Base-by-base conservation (phyloP, 2,113 vertebrate genomes). In the Daboia siamensis region DNA sequence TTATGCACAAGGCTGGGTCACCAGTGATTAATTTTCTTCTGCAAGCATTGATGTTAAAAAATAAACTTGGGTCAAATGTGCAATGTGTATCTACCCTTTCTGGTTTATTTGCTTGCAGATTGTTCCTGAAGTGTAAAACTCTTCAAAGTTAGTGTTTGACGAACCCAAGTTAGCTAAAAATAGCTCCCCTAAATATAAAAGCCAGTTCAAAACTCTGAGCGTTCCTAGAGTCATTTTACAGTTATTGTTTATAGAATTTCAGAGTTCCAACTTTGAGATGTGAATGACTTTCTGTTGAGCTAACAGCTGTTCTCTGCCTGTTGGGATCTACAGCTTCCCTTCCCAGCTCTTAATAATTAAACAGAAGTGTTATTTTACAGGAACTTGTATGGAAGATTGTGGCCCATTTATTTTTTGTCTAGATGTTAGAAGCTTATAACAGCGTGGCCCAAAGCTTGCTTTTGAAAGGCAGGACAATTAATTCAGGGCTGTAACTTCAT, bases 301-400 rank as follows among this genome's bases (percentile, higher is more conserved):
- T 91, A 96, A 95, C 98, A 98, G 98, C 97, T 98, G 97, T 96
- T 97, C 97, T 95, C 96, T 97, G 98, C 98, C 98, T 96, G 91
- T 98, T 94, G 90, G 90, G 94, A 97, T 94, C 93, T 93, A 89
- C 91, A 96, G 96, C 97, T 96, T 95, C 97, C 95, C 87, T 95
- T 93, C 95, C 96, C 92, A 87, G 87, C 94, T 95, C 91, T 93
- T 96, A 96, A 97, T 97, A 97, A 93, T 97, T 97, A 96, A 97
- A 96, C 94, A 94, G 95, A 96, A 96, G 97, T 87, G 95, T 96
- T 96, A 94, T 94, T 97, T 97, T 96, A 96, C 96, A 96, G 95
- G 93, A 85, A 96, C 55, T 93, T 92, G 12, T 92, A 69, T 91
- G 91, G 92, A 90, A 90, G 93, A 95, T 96, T 94, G 9, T 80